Conservation (phyloP, 2,888 invertebrate species). For the Lasioglossum vierecki region DNA sequence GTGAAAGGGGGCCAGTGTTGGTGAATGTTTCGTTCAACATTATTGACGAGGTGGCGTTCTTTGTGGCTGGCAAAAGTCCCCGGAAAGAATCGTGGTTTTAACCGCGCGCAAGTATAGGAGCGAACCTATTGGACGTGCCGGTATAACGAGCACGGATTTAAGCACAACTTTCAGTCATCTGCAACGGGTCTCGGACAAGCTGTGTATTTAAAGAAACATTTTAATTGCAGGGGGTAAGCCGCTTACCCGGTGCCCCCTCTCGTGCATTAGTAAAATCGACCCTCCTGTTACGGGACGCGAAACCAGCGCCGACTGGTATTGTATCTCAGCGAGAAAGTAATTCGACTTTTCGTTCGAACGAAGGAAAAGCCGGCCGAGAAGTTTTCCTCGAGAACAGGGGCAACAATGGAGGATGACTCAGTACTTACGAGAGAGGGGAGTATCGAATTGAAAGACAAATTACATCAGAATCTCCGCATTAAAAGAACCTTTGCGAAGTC, state of each 20-base stretch:
- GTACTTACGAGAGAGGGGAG: not conserved
- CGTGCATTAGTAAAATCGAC: slow-evolving; percentile 78
- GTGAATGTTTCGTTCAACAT: not conserved
- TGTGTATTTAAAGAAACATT: slow-evolving; percentile 81
- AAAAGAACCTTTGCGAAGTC: not conserved
- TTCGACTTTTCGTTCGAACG: slow-evolving; percentile 61
- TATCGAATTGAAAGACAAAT: slow-evolving; percentile 17
- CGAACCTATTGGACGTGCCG: slow-evolving; percentile 10
- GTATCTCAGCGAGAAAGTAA: slow-evolving; percentile 64
- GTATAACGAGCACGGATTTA: slow-evolving; percentile 65
- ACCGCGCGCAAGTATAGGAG: not conserved
- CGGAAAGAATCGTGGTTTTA: not conserved
- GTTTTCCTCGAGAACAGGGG: slow-evolving; percentile 20
- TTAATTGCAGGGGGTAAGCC: slow-evolving; percentile 82
- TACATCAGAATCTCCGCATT: not conserved
- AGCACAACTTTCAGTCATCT: slow-evolving; percentile 54
- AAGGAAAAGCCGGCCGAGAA: slow-evolving; percentile 14
- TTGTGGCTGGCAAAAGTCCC: too few relatives aligned
- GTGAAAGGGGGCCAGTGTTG: not conserved
- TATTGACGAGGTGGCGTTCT: not conserved
- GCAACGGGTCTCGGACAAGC: slow-evolving; percentile 62
- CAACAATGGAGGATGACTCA: slow-evolving; percentile 26
- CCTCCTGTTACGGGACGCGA: slow-evolving; percentile 61
- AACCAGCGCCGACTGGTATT: slow-evolving; percentile 46
- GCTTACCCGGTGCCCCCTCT: slow-evolving; percentile 76